phyloP scores from a whole-genome alignment of 2,888 invertebrate genomes.

The Lasioglossum calceatum region DNA sequence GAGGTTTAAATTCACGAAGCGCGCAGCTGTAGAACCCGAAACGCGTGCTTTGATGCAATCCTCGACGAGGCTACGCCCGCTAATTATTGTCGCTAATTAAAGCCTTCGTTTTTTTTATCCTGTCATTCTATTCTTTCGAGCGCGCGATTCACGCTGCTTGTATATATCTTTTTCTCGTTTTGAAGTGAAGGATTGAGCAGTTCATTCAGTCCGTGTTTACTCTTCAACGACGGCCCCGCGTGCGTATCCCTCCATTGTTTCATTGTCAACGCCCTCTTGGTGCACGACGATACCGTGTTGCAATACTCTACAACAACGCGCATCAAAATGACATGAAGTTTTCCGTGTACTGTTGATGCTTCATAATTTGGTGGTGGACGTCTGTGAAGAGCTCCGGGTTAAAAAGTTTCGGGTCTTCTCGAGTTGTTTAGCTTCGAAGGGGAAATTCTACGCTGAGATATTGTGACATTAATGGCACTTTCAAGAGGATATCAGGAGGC shows the following conservation, averaged over 20 bases:
- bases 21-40: slow-evolving; percentile 10
- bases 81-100: slow-evolving; percentile 71
- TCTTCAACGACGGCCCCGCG: slow-evolving; percentile 6
- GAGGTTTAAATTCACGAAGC: slow-evolving; percentile 38
- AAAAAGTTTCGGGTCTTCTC: neutral
- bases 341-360: neutral
- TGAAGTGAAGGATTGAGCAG: slow-evolving; percentile 23
- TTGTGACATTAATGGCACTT: neutral
- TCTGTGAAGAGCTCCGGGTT: neutral
- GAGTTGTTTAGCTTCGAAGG: neutral
- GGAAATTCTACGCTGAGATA: neutral
- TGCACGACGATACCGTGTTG: neutral
- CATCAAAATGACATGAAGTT: neutral
- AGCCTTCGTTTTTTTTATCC: slow-evolving; percentile 44
- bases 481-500: neutral
- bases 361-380: neutral
- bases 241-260: slow-evolving; percentile 21
- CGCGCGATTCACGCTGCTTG: neutral
- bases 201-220: slow-evolving; percentile 22
- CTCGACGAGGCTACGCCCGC: slow-evolving; percentile 44
- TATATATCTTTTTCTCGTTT: slow-evolving; percentile 6
- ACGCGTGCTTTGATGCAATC: slow-evolving; percentile 32
- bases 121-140: slow-evolving; percentile 13
- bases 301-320: neutral
- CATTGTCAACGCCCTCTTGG: slow-evolving; percentile 17